Base-by-base conservation (phyloP, 2,888 invertebrate genomes). In the Omphaloscelis lunosa region DNA sequence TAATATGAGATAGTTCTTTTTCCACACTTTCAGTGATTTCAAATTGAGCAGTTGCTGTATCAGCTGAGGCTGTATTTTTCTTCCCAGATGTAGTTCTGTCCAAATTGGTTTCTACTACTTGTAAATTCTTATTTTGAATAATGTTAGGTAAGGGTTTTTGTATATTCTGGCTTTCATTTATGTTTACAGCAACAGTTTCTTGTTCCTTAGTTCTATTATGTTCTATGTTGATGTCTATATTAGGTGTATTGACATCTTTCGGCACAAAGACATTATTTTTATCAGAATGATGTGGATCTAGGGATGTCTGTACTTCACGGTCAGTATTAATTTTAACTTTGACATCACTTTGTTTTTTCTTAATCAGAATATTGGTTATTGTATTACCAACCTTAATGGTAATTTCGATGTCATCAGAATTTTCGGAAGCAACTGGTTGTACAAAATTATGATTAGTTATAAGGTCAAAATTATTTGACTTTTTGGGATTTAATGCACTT, bases 11-110 rank as follows among this genome's bases (percentile, higher is more conserved):
- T 65, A 96, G 83, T 86, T 95, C 95, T 90, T 93, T 95, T 89
- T 95, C 96, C 66, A 95, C 92, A 93, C 95, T 96, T 81, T 94
- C 94, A 79, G 96, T 95, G 20, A 95, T 96, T 89, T 95, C 94
- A 89, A 92, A 93, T 34, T 93, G 92, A 70, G 88, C 94, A 62
- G 93, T 93, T 72, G 89, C 92, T 78, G 96, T 96, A 41, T 95
- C 96, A 77, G 95, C 95, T 76, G 96, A 96, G 29, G 94, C 94
- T 69, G 96, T 96, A 83, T 95, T 93, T 89, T 95, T 96, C 80
- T 95, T 95, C 7, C 84, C 90, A 68, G 92, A 92, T 41, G 71
- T 72, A 75, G 93, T 90, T 89, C 93, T 93, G 45, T 88, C 76
- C 62, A 75, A 56, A 61, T 85, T 79, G 15, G 63, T 23, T n/a